A percentile compares a stretch with the other conserved stretches of the same genome.
Conservation (phyloP, 2,113 vertebrate genomes). For the Sturnus vulgaris region DNA sequence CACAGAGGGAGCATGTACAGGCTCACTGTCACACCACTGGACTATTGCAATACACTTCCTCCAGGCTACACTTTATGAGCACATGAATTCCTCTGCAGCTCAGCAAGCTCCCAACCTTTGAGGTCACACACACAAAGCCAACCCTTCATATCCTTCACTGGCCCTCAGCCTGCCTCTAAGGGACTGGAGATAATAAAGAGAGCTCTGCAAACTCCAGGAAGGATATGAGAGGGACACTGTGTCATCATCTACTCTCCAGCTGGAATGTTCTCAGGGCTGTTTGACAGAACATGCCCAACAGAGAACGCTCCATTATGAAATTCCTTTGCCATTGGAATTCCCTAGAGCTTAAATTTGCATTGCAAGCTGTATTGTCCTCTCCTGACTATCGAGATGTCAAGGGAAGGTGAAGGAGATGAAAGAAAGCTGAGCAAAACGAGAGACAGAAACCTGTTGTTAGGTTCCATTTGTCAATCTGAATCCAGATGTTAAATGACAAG, state of each 20-base stretch:
- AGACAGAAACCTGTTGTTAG: neutral
- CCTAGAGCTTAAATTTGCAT: conserved; percentile 6
- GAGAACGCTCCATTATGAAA: conserved; percentile 26
- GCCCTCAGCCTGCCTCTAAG: conserved; percentile 6
- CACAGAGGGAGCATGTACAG: neutral
- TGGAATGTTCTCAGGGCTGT: conserved; percentile 50
- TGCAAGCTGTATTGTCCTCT: neutral
- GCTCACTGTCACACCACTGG: neutral
- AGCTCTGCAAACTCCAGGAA: neutral
- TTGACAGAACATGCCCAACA: conserved; percentile 3
- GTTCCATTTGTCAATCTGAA: neutral
- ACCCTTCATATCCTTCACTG: neutral
- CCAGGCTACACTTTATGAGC: conserved; percentile 6
- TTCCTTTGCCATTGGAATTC: conserved; percentile 40
- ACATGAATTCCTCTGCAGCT: neutral
- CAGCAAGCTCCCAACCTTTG: neutral
- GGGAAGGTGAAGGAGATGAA: neutral
- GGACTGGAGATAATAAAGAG: neutral
- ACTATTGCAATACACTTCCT: neutral
- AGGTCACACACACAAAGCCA: neutral
- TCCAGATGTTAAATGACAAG: neutral
- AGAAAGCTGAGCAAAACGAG: neutral
- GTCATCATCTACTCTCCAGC: neutral
- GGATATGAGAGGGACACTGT: neutral
- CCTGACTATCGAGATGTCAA: neutral